Base-by-base conservation (phyloP, 2,888 invertebrate genomes). In the Cephus sareptanus region DNA sequence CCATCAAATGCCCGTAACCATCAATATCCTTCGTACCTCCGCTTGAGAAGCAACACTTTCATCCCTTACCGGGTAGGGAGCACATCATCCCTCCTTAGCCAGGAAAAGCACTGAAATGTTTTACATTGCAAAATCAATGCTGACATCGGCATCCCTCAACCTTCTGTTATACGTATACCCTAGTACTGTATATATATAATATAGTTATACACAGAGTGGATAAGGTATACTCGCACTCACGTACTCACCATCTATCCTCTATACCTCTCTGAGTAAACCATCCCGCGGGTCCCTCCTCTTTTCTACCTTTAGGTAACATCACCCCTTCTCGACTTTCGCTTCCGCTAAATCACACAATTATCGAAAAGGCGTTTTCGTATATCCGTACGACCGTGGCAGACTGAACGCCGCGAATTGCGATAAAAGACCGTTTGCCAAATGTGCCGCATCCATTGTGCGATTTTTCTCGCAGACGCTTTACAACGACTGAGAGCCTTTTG, bases 71-170 rank as follows among this genome's bases (percentile, higher is more conserved):
- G 73, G 79, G 81, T 75, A n/a, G 81, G 79, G 82, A 82, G 81
- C 80, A 80, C 82, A 84, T 83, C 77, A 74, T 76, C 78, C 31
- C 40, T 33, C 71, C 71, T 33, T 71, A 13, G 31, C 31, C 71
- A 33, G 33, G 71, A 71, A 31, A 76, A 76, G 69, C 84, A 81
- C 86, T 90, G 89, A 91, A 91, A 90, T 90, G 90, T 90, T 91
- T 91, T 91, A 90, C 91, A 91, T 91, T 90, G 91, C 85, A 91
- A 91, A 91, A 91, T 91, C 91, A 90, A 91, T 91, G 90, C 85
- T 81, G 84, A 82, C 83, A 85, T 56, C 40, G 40, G 23, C 23
- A 56, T 87, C 85, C 85, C 84, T 88, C 84, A 84, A 78, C 69
- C 83, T 83, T 83, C 84, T 80, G 23, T 56, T 56, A 56, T 56